Conservation (phyloP, 2,888 invertebrate genomes). For the Temnothorax unifasciatus region DNA sequence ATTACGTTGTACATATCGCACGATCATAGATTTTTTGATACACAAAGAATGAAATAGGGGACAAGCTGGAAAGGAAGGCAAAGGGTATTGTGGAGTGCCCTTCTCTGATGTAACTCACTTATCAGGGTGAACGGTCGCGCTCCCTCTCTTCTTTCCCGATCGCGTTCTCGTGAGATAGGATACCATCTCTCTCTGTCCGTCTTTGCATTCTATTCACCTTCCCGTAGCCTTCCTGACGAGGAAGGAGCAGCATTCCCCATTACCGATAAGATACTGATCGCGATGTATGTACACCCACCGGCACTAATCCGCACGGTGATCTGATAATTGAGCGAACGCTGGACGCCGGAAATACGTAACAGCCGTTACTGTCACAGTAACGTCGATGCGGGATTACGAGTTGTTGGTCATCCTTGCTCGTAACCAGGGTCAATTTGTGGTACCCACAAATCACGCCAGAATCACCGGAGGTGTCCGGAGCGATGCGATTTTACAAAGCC, state of each 20-base stretch:
- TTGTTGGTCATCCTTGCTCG: slow-evolving; percentile 62
- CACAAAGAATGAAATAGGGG: not conserved
- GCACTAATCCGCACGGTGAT: slow-evolving; percentile 63
- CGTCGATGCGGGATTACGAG: slow-evolving; percentile 65
- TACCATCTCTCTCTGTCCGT: slow-evolving; percentile 33
- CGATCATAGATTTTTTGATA: not conserved
- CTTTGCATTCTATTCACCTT: slow-evolving; percentile 48
- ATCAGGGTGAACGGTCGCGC: slow-evolving; percentile 56
- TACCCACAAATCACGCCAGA: slow-evolving; percentile 44
- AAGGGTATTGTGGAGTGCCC: slow-evolving; percentile 60
- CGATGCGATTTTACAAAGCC: slow-evolving; percentile 18
- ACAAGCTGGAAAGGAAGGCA: slow-evolving; percentile 26
- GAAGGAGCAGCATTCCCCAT: slow-evolving; percentile 68
- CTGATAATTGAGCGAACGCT: slow-evolving; percentile 71
- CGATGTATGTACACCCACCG: slow-evolving; percentile 68
- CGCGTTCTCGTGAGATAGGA: slow-evolving; percentile 12
- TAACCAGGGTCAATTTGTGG: slow-evolving; percentile 54
- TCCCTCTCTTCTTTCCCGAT: slow-evolving; percentile 41
- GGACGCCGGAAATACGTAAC: slow-evolving; percentile 54
- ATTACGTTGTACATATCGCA: not conserved
- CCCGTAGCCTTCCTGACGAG: slow-evolving; percentile 43
- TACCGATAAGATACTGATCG: slow-evolving; percentile 75
- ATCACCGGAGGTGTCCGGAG: slow-evolving; percentile 42
- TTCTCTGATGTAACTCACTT: slow-evolving; percentile 73
- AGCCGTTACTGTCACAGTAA: slow-evolving; percentile 68